Evolutionary conservation across 2,113 vertebrate species (phyloP), one percentile per base, ranked within the genome.

Genomic region (Amblyopsis rosae): DNA sequence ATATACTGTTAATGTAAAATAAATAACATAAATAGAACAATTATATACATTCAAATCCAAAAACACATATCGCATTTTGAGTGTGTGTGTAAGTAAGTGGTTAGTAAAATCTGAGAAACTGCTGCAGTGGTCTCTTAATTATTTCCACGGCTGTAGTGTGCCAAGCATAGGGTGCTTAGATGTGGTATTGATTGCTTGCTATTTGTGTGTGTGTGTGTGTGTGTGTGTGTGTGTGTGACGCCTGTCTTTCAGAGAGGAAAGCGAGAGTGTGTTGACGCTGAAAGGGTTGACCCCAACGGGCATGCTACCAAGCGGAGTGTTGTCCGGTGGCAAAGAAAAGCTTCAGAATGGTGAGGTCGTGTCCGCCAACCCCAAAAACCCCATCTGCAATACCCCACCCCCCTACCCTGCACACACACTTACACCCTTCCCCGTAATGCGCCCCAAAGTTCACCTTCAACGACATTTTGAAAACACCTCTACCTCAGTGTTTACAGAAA

Each of bases 241-340:
- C 49, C 49, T 61, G 13, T 72, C 47, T 67, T 84, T 4, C 90
- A 99, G 97, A 92, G 97, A 99, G 92, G 97, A 99, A 90, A 99
- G 97, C 80, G 97, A 99, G 92, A 99, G 97, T 16, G 97, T 98
- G 78, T 91, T 99, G 91, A 99, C 97, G 0, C 94, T 99, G 92
- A 98, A 98, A 83, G 97, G 97, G 55, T 89, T 99, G 89, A 99
- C 97, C 84, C 97, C 97, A 0, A 99, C 97, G 9, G 97, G 97
- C 85, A 99, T 99, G 97, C 93, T 99, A 68, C 97, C 97, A 71
- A 98, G 97, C 5, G 97, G 97, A 16, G 97, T 99, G 57, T 94
- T 99, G 69, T 98, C 97, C 16, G 97, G 97, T 82, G 97, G 97
- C 79, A 98, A 98, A 70, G 96, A 98, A 86, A 98, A 98, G 60